Evolutionary conservation across 30 jellyfish, hydroid and myxozoan species (phyloP).

Genomic region (Hydractinia echinata): DNA sequence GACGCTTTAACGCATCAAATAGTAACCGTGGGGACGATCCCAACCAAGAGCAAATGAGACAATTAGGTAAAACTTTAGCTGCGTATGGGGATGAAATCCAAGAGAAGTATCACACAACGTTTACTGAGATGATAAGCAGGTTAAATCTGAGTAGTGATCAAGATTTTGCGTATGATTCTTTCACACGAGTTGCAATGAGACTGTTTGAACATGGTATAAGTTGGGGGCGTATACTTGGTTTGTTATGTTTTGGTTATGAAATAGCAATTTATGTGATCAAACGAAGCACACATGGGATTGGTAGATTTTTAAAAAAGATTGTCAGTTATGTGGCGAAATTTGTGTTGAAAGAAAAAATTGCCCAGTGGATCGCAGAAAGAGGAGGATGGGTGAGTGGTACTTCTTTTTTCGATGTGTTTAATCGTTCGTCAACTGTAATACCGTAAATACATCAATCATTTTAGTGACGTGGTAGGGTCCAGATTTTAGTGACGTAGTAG

Average conservation of each 20-base stretch:
- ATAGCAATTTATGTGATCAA: constrained; percentile 69
- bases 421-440: no score
- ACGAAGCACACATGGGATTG: constrained; percentile 44
- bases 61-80: constrained; percentile 40
- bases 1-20: constrained; percentile 24
- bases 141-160: constrained; percentile 55
- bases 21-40: background rate
- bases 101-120: constrained; percentile 37
- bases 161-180: constrained; percentile 64
- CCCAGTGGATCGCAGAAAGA: constrained; percentile 60
- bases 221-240: constrained; percentile 92
- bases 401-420: background rate
- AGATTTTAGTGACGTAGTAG: no score
- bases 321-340: constrained; percentile 63
- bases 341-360: constrained; percentile 62
- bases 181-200: constrained; percentile 72
- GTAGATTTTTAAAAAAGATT: constrained; percentile 51
- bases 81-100: constrained; percentile 56
- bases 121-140: constrained; percentile 45
- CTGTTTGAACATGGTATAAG: constrained; percentile 64
- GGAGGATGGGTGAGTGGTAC: constrained; percentile 91
- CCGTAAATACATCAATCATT: no score
- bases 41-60: constrained; percentile 5
- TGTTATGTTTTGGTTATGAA: constrained; percentile 85
- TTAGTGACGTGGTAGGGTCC: no score